Conservation (phyloP, 2,113 vertebrate species). For the Myodes glareolus region DNA sequence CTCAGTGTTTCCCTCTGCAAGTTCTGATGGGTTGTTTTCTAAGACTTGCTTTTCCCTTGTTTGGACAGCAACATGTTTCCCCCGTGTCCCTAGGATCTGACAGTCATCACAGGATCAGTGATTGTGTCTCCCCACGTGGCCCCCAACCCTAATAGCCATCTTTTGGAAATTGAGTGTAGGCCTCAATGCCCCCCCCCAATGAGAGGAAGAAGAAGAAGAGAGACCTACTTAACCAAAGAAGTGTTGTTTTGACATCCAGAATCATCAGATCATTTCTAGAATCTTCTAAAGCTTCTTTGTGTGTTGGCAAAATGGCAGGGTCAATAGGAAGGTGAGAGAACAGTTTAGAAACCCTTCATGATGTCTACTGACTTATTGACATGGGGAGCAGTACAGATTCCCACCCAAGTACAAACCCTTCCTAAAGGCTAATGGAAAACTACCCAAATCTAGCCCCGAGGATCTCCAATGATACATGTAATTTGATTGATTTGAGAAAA, state of each 20-base stretch:
- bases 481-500: not conserved
- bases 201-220: not conserved
- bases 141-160: not conserved
- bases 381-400: not conserved
- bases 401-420: not conserved
- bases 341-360: not conserved
- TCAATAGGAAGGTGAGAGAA: not conserved
- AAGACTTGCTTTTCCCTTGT: not conserved
- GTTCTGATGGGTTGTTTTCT: not conserved
- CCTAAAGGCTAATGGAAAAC: not conserved
- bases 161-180: not conserved
- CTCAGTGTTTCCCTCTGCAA: not conserved
- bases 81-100: not conserved
- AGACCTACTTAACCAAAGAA: not conserved
- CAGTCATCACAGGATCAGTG: not conserved
- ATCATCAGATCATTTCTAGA: not conserved
- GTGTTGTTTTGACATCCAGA: not conserved
- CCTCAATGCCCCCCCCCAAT: too few relatives aligned
- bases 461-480: not conserved
- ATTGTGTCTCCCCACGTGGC: rapidly evolving
- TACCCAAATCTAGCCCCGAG: not conserved
- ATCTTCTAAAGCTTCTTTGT: not conserved
- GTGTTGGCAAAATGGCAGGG: not conserved
- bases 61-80: not conserved
- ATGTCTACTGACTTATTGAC: not conserved